Evolutionary conservation across 2,888 invertebrate genomes (phyloP).

Genomic region (Panzeria rudis): DNA sequence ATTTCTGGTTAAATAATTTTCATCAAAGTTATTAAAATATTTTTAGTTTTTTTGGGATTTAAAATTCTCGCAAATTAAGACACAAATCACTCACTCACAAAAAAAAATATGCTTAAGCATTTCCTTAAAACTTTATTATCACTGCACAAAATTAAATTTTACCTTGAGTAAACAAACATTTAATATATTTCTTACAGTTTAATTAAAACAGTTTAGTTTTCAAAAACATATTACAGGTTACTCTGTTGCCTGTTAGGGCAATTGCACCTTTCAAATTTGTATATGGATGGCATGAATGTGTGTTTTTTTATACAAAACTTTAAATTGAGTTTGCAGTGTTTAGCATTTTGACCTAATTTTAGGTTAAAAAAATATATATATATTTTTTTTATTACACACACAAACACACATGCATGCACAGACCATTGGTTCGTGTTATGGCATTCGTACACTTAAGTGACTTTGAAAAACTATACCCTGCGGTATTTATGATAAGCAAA

Average conservation of each 20-base stretch:
- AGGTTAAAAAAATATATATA: neutral
- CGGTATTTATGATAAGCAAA: slow-evolving; percentile 29
- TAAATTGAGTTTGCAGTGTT: slow-evolving; percentile 1
- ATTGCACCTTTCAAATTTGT: neutral
- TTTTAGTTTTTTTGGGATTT: neutral
- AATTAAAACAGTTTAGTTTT: neutral
- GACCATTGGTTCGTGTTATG: neutral
- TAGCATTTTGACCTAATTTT: slow-evolving; percentile 24
- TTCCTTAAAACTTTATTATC: neutral
- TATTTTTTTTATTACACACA: too few species aligned
- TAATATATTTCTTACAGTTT: neutral
- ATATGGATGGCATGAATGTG: neutral
- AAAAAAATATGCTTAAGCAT: neutral
- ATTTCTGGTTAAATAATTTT: too few species aligned
- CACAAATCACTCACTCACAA: neutral
- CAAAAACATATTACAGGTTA: neutral
- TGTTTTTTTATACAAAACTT: neutral
- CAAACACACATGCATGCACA: neutral
- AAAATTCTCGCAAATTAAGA: neutral
- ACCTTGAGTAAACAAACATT: neutral
- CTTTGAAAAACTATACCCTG: slow-evolving; percentile 26
- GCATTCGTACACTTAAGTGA: slow-evolving; percentile 14
- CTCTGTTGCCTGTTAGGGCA: neutral
- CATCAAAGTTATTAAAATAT: too few species aligned
- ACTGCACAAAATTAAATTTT: neutral